phyloP scores from a whole-genome alignment of 2,113 vertebrate genomes.

The Callaeas wilsoni region DNA sequence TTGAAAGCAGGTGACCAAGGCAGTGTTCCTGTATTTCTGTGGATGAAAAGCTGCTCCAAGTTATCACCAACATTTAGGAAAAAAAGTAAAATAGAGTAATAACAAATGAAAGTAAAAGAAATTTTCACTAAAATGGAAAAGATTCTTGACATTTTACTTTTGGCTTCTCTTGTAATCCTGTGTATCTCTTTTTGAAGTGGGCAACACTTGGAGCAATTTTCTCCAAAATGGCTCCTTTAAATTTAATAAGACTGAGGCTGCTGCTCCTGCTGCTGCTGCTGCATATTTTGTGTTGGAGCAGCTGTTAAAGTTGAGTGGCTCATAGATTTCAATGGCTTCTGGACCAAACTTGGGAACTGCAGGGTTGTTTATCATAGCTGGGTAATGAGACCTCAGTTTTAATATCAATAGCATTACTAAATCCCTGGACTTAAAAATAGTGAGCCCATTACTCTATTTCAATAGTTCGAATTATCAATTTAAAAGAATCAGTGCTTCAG shows the following conservation, averaged over 20 bases:
- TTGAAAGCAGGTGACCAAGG: background rate
- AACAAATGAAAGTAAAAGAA: background rate
- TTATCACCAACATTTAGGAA: background rate
- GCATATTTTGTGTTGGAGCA: background rate
- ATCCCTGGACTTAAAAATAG: background rate
- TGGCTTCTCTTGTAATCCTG: background rate
- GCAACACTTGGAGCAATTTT: background rate
- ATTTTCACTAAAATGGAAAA: background rate
- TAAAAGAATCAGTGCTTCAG: background rate
- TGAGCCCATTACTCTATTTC: background rate
- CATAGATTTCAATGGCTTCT: background rate
- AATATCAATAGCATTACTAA: background rate
- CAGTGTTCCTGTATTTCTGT: background rate
- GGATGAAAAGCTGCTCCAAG: background rate
- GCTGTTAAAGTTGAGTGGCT: background rate
- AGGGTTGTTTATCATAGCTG: background rate
- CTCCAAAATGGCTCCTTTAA: background rate
- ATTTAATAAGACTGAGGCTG: background rate
- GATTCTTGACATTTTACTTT: background rate
- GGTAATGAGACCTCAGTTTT: background rate
- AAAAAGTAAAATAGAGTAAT: background rate
- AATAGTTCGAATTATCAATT: background rate
- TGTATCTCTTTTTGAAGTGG: background rate
- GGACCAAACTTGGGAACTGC: constrained; percentile 24
- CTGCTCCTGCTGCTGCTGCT: background rate